Evolutionary conservation across 2,113 vertebrate genomes (phyloP).

Genomic region (Pituophis catenifer): DNA sequence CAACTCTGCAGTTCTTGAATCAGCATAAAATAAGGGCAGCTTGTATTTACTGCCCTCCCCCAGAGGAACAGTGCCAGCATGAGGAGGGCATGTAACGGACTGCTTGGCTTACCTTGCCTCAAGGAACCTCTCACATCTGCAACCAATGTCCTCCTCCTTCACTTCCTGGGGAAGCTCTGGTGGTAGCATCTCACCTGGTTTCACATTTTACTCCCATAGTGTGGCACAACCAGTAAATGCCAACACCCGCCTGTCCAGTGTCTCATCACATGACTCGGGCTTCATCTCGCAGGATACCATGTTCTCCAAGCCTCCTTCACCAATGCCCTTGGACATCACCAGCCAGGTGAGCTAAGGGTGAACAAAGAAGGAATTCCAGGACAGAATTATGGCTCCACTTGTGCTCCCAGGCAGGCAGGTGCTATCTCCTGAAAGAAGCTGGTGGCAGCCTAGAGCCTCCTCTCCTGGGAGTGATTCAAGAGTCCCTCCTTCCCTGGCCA

Average conservation of each 20-base stretch:
- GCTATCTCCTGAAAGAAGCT: not conserved
- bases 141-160: constrained; percentile 19
- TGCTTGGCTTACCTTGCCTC: not conserved
- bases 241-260: constrained; percentile 90
- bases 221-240: constrained; percentile 85
- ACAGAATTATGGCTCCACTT: not conserved
- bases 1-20: not conserved
- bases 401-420: not conserved
- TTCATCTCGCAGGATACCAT: constrained; percentile 93
- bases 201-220: constrained; percentile 82
- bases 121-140: not conserved
- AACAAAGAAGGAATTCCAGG: not conserved
- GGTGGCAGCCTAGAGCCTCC: not conserved
- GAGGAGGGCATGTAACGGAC: not conserved
- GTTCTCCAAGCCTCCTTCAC: constrained; percentile 95
- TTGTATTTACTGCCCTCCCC: not conserved
- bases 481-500: not conserved
- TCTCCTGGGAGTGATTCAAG: not conserved
- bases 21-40: not conserved
- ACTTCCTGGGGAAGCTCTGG: constrained; percentile 84
- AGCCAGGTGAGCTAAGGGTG: constrained; percentile 81
- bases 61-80: not conserved
- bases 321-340: constrained; percentile 96
- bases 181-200: constrained; percentile 58
- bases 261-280: constrained; percentile 97